Evolutionary conservation across 2,888 invertebrate genomes (phyloP).

Genomic region (Dusona sp.): DNA sequence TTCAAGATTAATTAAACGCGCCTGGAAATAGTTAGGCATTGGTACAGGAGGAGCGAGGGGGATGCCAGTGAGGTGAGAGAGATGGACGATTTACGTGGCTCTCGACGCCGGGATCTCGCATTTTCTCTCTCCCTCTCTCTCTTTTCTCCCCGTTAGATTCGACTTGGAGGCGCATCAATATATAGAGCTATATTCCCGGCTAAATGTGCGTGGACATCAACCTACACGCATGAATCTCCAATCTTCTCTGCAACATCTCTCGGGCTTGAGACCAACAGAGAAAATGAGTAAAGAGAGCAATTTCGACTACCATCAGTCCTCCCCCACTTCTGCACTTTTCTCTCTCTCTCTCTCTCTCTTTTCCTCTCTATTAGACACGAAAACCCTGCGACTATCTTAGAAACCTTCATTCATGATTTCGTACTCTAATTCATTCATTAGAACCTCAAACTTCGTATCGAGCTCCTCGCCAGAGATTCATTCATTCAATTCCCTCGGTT

Average conservation of each 20-base stretch:
- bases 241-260: constrained; percentile 47
- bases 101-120: constrained; percentile 7
- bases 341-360: constrained; percentile 2
- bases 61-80: constrained; percentile 55
- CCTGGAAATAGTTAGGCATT: constrained; percentile 79
- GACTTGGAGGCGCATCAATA: constrained; percentile 40
- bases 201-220: constrained; percentile 49
- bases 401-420: constrained; percentile 68
- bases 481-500: constrained; percentile 39
- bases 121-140: constrained; percentile 11
- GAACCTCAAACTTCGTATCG: constrained; percentile 43
- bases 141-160: constrained; percentile 33
- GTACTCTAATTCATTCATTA: constrained; percentile 65
- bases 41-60: not conserved
- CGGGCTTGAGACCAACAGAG: constrained; percentile 36
- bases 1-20: constrained; percentile 82
- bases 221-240: constrained; percentile 39
- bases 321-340: constrained; percentile 71
- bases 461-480: constrained; percentile 46
- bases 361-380: constrained; percentile 41
- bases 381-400: constrained; percentile 48
- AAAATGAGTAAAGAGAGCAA: constrained; percentile 58
- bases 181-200: constrained; percentile 26
- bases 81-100: constrained; percentile 27
- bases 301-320: constrained; percentile 69